These are phyloP conservation scores for Sceliomorpha sp. DNA, from an alignment of 2,888 invertebrate species.

Conservation along the genomic window DNA sequence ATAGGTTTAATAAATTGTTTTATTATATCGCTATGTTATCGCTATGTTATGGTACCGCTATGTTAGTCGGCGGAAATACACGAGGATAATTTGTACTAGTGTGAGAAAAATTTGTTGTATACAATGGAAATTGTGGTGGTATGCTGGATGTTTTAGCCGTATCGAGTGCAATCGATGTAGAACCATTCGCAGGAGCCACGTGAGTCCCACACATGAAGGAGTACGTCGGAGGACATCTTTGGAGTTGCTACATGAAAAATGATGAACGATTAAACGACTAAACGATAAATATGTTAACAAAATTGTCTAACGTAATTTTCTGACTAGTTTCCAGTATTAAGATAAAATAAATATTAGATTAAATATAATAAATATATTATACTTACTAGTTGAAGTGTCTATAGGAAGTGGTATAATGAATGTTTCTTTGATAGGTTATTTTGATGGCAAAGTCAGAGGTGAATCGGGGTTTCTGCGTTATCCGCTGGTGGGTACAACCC, in stretches of 20 bases:
- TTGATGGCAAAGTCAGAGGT: conserved; percentile 83
- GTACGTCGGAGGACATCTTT: too few species aligned
- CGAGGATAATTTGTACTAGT: conserved; percentile 70
- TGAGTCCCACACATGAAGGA: too few species aligned
- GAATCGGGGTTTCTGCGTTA: conserved; percentile 84
- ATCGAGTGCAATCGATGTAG: conserved; percentile 67
- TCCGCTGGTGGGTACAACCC: conserved; percentile 93
- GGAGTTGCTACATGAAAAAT: too few species aligned
- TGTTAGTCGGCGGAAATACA: conserved; percentile 75
- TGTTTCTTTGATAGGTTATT: conserved; percentile 69
- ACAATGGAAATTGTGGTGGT: conserved; percentile 71
- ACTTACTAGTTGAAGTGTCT: conserved; percentile 60
- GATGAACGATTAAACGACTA: too few species aligned
- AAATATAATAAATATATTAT: neutral
- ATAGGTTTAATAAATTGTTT: too few species aligned
- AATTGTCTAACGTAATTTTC: too few species aligned
- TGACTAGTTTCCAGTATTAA: neutral
- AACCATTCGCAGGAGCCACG: conserved; percentile 73
- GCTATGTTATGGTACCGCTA: conserved; percentile 75
- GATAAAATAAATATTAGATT: conserved; percentile 1
- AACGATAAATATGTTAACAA: too few species aligned
- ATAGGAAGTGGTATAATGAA: conserved; percentile 59
- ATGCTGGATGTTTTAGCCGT: conserved; percentile 68
- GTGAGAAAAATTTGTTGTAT: conserved; percentile 68
- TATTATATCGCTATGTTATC: conserved; percentile 74